These are phyloP conservation scores for Delphinapterus leucas DNA, from an alignment of 2,113 vertebrate genomes.

Conservation along the genomic window DNA sequence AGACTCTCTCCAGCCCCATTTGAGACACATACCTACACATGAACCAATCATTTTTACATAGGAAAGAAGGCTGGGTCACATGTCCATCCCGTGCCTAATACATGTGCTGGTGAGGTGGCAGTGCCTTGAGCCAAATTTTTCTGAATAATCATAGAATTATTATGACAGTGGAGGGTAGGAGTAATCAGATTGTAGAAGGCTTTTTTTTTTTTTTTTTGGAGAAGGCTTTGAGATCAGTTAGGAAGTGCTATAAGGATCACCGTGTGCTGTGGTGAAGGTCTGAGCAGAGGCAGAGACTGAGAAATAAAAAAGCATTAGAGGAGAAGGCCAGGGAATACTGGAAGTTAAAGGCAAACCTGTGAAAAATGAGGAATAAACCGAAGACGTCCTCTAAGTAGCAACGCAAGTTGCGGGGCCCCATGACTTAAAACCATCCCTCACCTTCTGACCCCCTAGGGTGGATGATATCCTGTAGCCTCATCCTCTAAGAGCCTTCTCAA, in stretches of 20 bases:
- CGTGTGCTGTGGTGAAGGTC: background rate
- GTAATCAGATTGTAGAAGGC: background rate
- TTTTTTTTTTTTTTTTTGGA: background rate
- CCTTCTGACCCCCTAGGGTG: background rate
- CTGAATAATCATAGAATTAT: background rate
- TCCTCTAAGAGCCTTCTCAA: background rate
- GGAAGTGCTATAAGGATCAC: background rate
- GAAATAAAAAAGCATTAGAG: background rate
- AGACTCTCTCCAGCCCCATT: background rate
- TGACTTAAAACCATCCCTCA: background rate
- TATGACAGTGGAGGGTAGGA: background rate
- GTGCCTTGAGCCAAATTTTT: background rate
- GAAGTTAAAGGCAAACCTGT: background rate
- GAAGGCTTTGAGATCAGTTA: background rate
- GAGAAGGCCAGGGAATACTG: background rate
- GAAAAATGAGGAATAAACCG: background rate
- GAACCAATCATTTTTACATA: background rate
- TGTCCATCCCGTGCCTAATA: background rate
- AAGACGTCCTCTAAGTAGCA: background rate
- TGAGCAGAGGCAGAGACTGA: background rate
- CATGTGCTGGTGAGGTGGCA: background rate
- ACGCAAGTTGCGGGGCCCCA: background rate
- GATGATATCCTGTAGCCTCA: background rate
- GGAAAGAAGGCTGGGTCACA: background rate
- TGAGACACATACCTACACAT: background rate